A percentile compares a stretch with the other conserved stretches of the same genome.
phyloP scores from a whole-genome alignment of 2,797 vertebrate species.

The Xenentodon cancila region DNA sequence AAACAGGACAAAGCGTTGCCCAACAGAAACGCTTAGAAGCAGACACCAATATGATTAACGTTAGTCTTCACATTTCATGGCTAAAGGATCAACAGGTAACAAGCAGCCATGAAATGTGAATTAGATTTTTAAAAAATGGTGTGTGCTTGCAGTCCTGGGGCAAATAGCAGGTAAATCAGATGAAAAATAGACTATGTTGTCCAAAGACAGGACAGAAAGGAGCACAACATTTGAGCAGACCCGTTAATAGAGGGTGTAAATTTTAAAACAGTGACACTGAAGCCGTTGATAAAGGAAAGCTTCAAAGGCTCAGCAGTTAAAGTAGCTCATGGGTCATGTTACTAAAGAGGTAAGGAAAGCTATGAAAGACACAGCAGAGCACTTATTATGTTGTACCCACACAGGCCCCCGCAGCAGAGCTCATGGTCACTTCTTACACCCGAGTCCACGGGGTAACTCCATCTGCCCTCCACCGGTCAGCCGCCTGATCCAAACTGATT shows the following conservation, averaged over 20 bases:
- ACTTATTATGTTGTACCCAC: conserved; percentile 37
- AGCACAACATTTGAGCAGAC: conserved; percentile 2
- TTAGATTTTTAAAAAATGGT: no score
- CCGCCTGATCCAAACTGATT: conserved; percentile 57
- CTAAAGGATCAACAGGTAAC: not conserved
- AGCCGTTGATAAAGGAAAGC: conserved; percentile 37
- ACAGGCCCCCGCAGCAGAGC: conserved; percentile 34
- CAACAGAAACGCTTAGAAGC: not conserved
- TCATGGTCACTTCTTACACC: conserved; percentile 33
- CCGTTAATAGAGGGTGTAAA: conserved; percentile 21
- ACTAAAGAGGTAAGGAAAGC: conserved; percentile 49
- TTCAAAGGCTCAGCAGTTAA: conserved; percentile 48
- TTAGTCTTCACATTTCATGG: not conserved
- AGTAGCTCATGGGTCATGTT: conserved; percentile 58
- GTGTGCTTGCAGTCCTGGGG: no score
- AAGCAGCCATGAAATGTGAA: no score
- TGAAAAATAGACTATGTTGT: not conserved
- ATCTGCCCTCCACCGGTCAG: conserved; percentile 43
- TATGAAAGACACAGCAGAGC: conserved; percentile 40
- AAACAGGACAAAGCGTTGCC: not conserved
- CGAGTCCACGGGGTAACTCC: conserved; percentile 44
- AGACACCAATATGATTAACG: not conserved
- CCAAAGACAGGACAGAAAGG: conserved; percentile 3
- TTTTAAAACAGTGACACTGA: conserved; percentile 48
- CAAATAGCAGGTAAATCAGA: not conserved